Conservation (phyloP, 2,888 invertebrate genomes). For the Colostygia pectinataria region DNA sequence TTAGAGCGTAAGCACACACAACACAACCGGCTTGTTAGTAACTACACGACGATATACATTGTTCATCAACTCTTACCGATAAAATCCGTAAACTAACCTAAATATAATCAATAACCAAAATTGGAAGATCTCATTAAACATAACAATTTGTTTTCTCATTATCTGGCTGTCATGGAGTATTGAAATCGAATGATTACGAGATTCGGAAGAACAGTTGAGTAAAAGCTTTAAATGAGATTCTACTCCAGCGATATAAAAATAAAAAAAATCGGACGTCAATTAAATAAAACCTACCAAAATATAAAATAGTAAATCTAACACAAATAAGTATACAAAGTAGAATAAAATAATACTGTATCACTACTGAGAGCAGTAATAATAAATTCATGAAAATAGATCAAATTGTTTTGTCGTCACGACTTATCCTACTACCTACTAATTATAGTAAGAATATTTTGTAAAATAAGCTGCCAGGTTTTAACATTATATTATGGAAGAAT, state of each 20-base stretch:
- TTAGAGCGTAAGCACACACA: slow-evolving; percentile 80
- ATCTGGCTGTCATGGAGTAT: slow-evolving; percentile 27
- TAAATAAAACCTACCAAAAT: slow-evolving; percentile 63
- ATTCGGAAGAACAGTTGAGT: slow-evolving; percentile 8
- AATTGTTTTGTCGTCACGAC: slow-evolving; percentile 32
- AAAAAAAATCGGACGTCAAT: slow-evolving; percentile 47
- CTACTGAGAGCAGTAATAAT: slow-evolving; percentile 71
- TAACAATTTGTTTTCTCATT: slow-evolving; percentile 43
- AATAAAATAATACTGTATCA: slow-evolving; percentile 81
- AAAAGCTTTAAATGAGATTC: slow-evolving; percentile 18
- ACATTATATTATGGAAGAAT: slow-evolving; percentile 13
- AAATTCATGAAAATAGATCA: slow-evolving; percentile 51
- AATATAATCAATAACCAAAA: slow-evolving; percentile 75
- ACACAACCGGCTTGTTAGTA: slow-evolving; percentile 82
- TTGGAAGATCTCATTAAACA: slow-evolving; percentile 69
- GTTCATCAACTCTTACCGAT: slow-evolving; percentile 66
- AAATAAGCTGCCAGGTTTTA: slow-evolving; percentile 21
- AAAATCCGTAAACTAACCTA: slow-evolving; percentile 67
- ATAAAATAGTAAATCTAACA: slow-evolving; percentile 67
- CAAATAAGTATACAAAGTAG: slow-evolving; percentile 69
- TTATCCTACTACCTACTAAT: no score
- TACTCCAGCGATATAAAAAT: slow-evolving; percentile 20
- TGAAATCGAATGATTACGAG: slow-evolving; percentile 15
- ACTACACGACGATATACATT: slow-evolving; percentile 71
- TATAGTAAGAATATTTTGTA: slow-evolving; percentile 16